Base-by-base conservation (phyloP, 2,113 vertebrate genomes). In the Willisornis vidua region DNA sequence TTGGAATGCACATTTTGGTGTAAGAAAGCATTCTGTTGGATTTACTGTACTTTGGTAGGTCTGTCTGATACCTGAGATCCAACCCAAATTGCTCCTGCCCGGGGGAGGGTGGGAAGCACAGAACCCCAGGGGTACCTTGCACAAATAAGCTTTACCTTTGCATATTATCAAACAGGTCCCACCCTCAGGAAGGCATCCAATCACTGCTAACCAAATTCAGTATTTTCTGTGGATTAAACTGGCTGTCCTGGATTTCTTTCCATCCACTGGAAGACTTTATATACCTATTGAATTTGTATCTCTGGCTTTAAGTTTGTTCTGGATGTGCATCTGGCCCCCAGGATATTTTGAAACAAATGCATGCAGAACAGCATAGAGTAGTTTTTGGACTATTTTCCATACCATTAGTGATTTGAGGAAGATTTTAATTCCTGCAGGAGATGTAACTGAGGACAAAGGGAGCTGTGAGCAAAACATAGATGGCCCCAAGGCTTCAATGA, bases 31-130 rank as follows among this genome's bases (percentile, higher is more conserved):
- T 95, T 95, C 85, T 54, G 84, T 31, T 73, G 89, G 95, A 96
- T 95, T 95, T 95, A 94, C 66, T 94, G 94, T 96, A 66, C 89
- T 97, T 89, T 46, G 41, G 66, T 78, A 75, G 13, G 71, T 82
- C 49, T 81, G 55, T 81, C 65, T 94, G 67, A 70, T 82, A 87
- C n/a, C 86, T 35, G 46, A 75, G 77, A 91, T 72, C 57, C 81
- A 94, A 75, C 33, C 16, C 45, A 7, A 77, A 85, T 51, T 90
- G 18, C 52, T 66, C 61, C 43, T 48, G 41, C 9, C 1, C 1
- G 2, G 9, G 23, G 39, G 13, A 25, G 17, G 8, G 20, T 19
- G 14, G 28, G n/a, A 61, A 82, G 16, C 78, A 66, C 54, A 74
- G 51, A 43, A 90, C 83, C 18, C 19, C 12, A 3, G 19, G 65